Conservation (phyloP, 2,797 vertebrate species). For the Galago senegalensis region DNA sequence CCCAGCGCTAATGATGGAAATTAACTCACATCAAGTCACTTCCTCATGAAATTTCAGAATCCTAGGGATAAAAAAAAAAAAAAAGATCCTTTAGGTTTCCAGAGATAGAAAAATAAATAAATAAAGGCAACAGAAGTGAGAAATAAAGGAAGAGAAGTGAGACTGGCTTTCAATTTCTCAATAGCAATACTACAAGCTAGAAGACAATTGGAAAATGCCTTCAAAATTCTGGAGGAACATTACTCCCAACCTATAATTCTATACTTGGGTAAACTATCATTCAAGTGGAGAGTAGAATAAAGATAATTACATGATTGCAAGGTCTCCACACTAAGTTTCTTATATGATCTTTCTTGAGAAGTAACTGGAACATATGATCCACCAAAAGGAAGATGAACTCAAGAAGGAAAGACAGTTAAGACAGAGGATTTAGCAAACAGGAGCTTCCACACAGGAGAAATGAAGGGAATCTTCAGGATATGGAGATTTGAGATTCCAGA, state of each 20-base stretch:
- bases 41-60: constrained; percentile 49
- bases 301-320: not conserved
- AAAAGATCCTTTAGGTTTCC: not conserved
- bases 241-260: not conserved
- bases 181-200: not conserved
- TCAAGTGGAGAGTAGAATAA: not conserved
- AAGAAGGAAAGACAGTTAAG: constrained; percentile 30
- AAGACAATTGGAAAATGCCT: not conserved
- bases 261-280: not conserved
- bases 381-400: not conserved
- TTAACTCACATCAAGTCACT: not conserved
- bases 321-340: not conserved
- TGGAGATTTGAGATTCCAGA: not conserved
- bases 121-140: too few species aligned
- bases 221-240: not conserved
- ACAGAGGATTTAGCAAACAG: not conserved
- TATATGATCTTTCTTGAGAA: constrained; percentile 30
- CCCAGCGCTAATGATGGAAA: not conserved
- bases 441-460: not conserved
- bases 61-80: not conserved
- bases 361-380: not conserved
- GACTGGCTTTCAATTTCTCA: constrained; percentile 42
- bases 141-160: constrained; percentile 24
- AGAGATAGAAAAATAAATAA: constrained; percentile 19
- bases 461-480: not conserved